phyloP scores from a whole-genome alignment of 1,140 invertebrate species.

The Meloidogyne chitwoodi region DNA sequence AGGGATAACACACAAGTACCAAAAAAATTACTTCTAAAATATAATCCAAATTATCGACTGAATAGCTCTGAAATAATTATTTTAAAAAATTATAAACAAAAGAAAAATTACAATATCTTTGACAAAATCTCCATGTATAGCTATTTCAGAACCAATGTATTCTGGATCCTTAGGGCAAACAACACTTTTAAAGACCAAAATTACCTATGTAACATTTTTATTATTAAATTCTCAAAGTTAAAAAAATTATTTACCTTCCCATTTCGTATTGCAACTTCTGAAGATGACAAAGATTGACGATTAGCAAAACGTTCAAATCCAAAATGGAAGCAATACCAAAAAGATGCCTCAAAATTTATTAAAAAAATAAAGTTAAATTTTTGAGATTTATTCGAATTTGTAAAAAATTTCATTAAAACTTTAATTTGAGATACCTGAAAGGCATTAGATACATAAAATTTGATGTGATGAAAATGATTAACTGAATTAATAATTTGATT shows the following conservation, averaged over 20 bases:
- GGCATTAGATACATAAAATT: constrained; percentile 47
- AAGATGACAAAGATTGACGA: constrained; percentile 81
- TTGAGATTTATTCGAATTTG: background rate
- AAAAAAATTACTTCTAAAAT: constrained; percentile 69
- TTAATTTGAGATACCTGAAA: constrained; percentile 24
- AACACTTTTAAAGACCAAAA: constrained; percentile 83
- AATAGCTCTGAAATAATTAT: constrained; percentile 68
- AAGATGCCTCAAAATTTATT: constrained; percentile 76
- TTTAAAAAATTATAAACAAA: background rate
- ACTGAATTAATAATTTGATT: background rate
- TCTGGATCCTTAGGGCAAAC: constrained; percentile 82
- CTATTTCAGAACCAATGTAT: constrained; percentile 69
- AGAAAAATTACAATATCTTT: constrained; percentile 71
- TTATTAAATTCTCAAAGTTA: constrained; percentile 77
- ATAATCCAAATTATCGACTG: constrained; percentile 82
- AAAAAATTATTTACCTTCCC: constrained; percentile 72
- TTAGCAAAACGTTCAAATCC: constrained; percentile 88
- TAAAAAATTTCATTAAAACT: background rate
- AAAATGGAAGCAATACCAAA: constrained; percentile 81
- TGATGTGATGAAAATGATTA: constrained; percentile 38
- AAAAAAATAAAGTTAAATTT: background rate
- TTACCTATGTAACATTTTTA: constrained; percentile 67
- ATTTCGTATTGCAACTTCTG: constrained; percentile 79
- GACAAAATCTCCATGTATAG: constrained; percentile 88
- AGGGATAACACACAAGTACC: too few relatives aligned